Base-by-base conservation (phyloP, 23 tunicate genomes). In the Oikopleura vanhoeffeni region DNA sequence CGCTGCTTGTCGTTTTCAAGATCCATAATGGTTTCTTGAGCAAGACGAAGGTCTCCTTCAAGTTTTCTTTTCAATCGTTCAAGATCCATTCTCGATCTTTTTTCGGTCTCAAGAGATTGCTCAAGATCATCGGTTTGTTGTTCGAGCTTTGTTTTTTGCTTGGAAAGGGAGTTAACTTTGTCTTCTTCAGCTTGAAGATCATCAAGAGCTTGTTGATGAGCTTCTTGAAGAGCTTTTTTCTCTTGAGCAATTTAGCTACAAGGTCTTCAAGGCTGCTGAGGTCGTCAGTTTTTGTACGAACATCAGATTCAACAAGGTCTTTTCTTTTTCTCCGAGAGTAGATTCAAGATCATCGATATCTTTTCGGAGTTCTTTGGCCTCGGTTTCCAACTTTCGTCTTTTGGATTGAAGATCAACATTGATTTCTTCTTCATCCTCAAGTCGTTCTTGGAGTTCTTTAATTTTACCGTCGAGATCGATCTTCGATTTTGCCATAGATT, bases 321-420 rank as follows among this genome's bases (percentile, higher is more conserved):
- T 93, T 83, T 93, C 98, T 67, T 93, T 89, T 35, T 90, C 98
- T 1, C 89, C 87, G 83, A 93, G 89, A 86, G 88, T 93, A 83
- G 90, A 83, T 76, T 93, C 98, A 1, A 91, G 91, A 0, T 89
- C 91, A 77, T 93, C 98, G 60, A 93, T 84, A 83, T 93, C 98
- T 49, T 49, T 49, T 49, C 18, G 60, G 18, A 49, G 18, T 18
- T 49, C 60, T 8, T 18, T 8, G 8, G 8, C 18, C 60, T 49
- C 60, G 18, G 18, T 8, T 8, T 49, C 60, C 8, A 49, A 18
- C 18, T 49, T 49, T 49, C 18, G 18, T 18, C 18, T 49, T 18
- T 49, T 49, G 18, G 8, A 8, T 8, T 91, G 85, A n/a, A 90
- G 87, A 41, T 90, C 87, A 64, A 82, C 88, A 67, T 93, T 93